Evolutionary conservation across 2,888 invertebrate genomes (phyloP).

Genomic region (Drosophila buzzatii): DNA sequence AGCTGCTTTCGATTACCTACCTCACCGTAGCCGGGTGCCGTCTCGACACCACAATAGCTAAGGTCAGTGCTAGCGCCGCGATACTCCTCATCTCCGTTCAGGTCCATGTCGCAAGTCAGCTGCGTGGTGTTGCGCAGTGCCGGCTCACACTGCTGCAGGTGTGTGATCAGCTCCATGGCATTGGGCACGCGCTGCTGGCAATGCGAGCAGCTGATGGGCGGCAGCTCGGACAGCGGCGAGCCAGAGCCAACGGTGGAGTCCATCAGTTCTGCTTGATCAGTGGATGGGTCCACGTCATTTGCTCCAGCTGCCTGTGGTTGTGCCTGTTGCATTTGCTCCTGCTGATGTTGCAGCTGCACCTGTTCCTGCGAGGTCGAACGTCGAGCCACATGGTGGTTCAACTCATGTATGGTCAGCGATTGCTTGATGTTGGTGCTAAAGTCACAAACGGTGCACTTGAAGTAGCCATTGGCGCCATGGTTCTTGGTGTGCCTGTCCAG

Average conservation of each 20-base stretch:
- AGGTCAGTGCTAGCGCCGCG: conserved; percentile 73
- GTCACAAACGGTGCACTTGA: conserved; percentile 93
- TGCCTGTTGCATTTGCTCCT: neutral
- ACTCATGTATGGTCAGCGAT: conserved; percentile 95
- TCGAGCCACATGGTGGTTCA: conserved; percentile 93
- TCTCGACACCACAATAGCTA: conserved; percentile 85
- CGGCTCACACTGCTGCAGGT: conserved; percentile 55
- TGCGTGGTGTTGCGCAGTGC: conserved; percentile 33
- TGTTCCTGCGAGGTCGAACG: conserved; percentile 86
- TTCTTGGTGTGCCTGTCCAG: conserved; percentile 97
- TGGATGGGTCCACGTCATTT: neutral
- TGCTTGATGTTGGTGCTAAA: conserved; percentile 96
- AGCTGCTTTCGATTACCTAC: conserved; percentile 53
- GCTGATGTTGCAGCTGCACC: neutral
- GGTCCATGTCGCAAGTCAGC: conserved; percentile 48
- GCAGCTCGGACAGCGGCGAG: conserved; percentile 5
- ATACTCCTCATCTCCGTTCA: conserved; percentile 52
- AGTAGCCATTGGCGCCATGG: conserved; percentile 93
- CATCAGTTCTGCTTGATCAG: neutral
- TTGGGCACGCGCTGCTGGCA: conserved; percentile 52
- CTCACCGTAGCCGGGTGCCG: conserved; percentile 86
- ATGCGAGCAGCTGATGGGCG: conserved; percentile 48
- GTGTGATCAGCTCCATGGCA: conserved; percentile 50
- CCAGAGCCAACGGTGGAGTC: neutral
- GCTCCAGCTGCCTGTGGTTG: neutral